Conservation (phyloP, 1,140 invertebrate species). For the Lepidotrigona ventralis region DNA sequence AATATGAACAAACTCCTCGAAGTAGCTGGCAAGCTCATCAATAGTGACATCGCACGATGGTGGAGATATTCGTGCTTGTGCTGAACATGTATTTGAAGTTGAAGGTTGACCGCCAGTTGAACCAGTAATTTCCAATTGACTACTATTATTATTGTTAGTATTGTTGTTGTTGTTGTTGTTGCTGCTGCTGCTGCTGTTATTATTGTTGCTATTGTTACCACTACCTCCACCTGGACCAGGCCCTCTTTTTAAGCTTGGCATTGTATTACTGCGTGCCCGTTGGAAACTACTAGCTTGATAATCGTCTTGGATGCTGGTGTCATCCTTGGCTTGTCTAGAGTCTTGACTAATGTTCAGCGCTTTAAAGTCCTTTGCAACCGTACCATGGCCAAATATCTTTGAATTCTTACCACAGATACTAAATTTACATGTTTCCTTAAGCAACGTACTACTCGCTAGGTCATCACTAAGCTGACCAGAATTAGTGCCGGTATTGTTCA, state of each 20-base stretch:
- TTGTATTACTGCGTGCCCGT: conserved; percentile 77
- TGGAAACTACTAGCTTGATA: conserved; percentile 74
- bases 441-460: conserved; percentile 61
- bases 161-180: background rate
- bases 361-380: conserved; percentile 76
- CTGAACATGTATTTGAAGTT: conserved; percentile 77
- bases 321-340: conserved; percentile 71
- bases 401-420: conserved; percentile 68
- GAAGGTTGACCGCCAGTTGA: conserved; percentile 37
- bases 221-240: conserved; percentile 70
- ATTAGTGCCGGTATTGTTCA: conserved; percentile 59
- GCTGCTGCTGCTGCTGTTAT: conserved; percentile 11
- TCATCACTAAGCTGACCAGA: conserved; percentile 66
- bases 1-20: conserved; percentile 95
- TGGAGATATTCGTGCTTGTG: conserved; percentile 82
- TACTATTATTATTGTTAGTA: background rate
- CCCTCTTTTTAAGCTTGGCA: conserved; percentile 77
- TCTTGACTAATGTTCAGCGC: conserved; percentile 72
- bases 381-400: conserved; percentile 72
- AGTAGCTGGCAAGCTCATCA: conserved; percentile 94
- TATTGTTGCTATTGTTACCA: background rate
- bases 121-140: conserved; percentile 35
- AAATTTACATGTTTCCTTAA: conserved; percentile 70
- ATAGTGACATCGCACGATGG: conserved; percentile 89
- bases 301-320: conserved; percentile 71